Percentiles rank a stretch among this genome's conserved stretches.
phyloP scores from a whole-genome alignment of 2,888 invertebrate species.

The Apamea monoglypha region DNA sequence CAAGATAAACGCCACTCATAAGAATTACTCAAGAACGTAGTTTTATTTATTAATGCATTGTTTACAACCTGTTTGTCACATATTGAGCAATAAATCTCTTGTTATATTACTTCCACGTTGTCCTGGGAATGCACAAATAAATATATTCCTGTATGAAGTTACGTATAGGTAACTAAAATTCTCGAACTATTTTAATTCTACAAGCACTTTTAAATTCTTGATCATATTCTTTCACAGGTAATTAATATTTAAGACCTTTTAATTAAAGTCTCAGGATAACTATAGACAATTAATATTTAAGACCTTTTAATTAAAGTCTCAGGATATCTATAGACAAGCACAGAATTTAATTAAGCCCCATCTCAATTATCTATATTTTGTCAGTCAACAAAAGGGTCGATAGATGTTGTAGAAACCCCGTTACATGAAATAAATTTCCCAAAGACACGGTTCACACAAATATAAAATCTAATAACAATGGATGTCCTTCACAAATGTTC shows the following conservation, averaged over 20 bases:
- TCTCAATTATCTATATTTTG: neutral
- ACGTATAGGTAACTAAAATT: neutral
- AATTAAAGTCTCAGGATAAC: conserved; percentile 20
- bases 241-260: neutral
- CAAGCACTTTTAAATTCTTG: neutral
- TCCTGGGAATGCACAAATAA: conserved; percentile 11
- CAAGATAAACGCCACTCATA: conserved; percentile 15
- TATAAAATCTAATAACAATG: conserved; percentile 31
- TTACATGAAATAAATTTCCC: neutral
- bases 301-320: conserved; percentile 18
- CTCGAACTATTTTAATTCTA: conserved; percentile 9
- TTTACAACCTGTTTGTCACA: conserved; percentile 18
- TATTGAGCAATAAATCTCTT: conserved; percentile 26
- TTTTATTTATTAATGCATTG: conserved; percentile 33
- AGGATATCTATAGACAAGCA: conserved; percentile 1
- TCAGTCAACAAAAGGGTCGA: neutral
- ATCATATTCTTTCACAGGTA: conserved; percentile 16
- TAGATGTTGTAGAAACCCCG: neutral
- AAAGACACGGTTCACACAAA: neutral
- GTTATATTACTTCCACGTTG: conserved; percentile 33
- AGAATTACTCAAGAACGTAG: conserved; percentile 15
- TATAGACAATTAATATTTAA: neutral
- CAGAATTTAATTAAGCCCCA: conserved; percentile 18
- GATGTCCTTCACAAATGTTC: conserved; percentile 18
- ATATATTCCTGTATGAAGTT: conserved; percentile 11